A percentile compares a stretch with the other conserved stretches of the same genome.
These are phyloP conservation scores for Pachycephala philippinensis DNA, from an alignment of 2,113 vertebrate genomes.

Conservation along the genomic window DNA sequence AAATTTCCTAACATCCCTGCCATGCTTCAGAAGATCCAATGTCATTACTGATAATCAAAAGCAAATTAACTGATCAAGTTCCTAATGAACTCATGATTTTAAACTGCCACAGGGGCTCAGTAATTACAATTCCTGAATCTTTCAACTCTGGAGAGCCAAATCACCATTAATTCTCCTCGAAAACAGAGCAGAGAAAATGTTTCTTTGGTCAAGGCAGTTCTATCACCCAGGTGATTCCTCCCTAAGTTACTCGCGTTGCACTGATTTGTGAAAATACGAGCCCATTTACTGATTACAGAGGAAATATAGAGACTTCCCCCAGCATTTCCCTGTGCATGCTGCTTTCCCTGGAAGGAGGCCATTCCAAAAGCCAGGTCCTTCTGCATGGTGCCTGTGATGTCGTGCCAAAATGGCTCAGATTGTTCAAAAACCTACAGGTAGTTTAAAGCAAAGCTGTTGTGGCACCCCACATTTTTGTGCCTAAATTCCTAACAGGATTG, in stretches of 20 bases:
- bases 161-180: not conserved
- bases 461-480: not conserved
- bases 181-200: not conserved
- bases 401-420: rapidly evolving
- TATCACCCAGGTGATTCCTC: not conserved
- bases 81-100: not conserved
- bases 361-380: not conserved
- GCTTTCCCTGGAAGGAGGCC: not conserved
- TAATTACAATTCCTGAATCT: not conserved
- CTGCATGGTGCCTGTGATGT: not conserved
- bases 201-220: not conserved
- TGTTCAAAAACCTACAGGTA: not conserved
- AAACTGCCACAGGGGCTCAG: not conserved
- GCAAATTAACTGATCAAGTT: not conserved
- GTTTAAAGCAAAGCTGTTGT: not conserved
- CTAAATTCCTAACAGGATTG: not conserved
- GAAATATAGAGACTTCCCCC: not conserved
- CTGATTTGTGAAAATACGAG: not conserved
- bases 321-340: not conserved
- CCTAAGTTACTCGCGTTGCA: not conserved
- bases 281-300: not conserved
- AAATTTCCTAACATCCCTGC: not conserved
- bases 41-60: not conserved
- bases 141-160: not conserved
- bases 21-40: not conserved